Conservation (phyloP, 1,140 invertebrate species). For the Planococcus citri region DNA sequence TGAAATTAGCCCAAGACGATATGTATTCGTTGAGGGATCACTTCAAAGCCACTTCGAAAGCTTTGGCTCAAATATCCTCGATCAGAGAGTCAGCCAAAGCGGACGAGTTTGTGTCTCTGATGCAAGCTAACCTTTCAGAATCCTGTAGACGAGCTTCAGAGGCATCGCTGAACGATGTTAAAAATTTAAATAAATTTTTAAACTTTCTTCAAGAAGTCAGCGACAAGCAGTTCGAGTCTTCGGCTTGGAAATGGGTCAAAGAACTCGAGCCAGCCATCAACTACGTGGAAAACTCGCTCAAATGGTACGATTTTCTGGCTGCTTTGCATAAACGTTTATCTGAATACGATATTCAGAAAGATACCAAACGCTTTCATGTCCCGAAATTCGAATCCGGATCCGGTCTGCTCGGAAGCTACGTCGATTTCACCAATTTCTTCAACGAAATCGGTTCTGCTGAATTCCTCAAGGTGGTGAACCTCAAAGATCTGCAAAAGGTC, state of each 20-base stretch:
- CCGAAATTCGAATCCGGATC: not conserved
- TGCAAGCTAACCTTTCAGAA: not conserved
- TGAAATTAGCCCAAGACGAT: not conserved
- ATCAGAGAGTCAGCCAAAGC: not conserved
- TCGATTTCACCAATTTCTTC: not conserved
- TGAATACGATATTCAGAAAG: constrained; percentile 7
- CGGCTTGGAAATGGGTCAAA: not conserved
- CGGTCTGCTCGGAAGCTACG: not conserved
- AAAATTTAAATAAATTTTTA: not conserved
- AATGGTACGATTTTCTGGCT: constrained; percentile 15
- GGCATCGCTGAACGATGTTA: not conserved
- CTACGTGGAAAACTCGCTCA: not conserved
- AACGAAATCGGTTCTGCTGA: not conserved
- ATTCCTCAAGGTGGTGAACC: not conserved
- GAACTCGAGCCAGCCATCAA: not conserved
- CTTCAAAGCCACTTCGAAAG: not conserved
- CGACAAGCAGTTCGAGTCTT: not conserved
- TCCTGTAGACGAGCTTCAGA: not conserved
- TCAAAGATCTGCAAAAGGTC: not conserved
- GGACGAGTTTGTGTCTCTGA: not conserved
- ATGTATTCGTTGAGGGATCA: not conserved
- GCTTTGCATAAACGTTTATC: not conserved
- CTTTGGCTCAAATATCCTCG: not conserved
- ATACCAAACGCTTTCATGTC: not conserved
- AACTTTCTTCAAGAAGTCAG: not conserved